Evolutionary conservation across 2,888 invertebrate genomes (phyloP).

Genomic region (Amiota communis): DNA sequence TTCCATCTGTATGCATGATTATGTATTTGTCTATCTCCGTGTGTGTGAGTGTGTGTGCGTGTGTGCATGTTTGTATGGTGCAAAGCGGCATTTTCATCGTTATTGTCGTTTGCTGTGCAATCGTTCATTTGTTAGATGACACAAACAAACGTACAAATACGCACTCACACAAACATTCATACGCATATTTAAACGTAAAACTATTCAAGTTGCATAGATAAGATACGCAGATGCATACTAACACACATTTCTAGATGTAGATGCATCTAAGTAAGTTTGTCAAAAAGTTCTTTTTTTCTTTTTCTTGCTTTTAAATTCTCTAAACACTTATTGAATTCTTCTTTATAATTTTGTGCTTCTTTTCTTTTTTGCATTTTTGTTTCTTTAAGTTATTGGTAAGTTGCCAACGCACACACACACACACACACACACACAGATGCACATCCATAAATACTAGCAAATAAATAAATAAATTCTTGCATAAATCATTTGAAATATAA

Average conservation of each 20-base stretch:
- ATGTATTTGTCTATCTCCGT: not conserved
- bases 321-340: conserved; percentile 2
- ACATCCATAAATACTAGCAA: not conserved
- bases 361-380: conserved; percentile 12
- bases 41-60: conserved; percentile 9
- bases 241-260: conserved; percentile 26
- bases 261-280: conserved; percentile 6
- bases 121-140: conserved; percentile 53
- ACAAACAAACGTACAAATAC: conserved; percentile 11
- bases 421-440: not conserved
- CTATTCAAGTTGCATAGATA: conserved; percentile 63
- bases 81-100: conserved; percentile 4
- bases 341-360: not conserved
- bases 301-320: not conserved
- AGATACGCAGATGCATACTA: conserved; percentile 56
- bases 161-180: conserved; percentile 42
- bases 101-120: conserved; percentile 46
- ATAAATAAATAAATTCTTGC: too few relatives aligned
- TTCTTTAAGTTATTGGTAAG: too few relatives aligned
- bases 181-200: conserved; percentile 51
- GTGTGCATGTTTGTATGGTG: not conserved
- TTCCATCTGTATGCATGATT: too few relatives aligned
- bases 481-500: too few relatives aligned
- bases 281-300: conserved; percentile 5
- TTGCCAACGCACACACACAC: conserved; percentile 13